Base-by-base conservation (phyloP, 1,140 invertebrate species). In the Monomorium pharaonis region DNA sequence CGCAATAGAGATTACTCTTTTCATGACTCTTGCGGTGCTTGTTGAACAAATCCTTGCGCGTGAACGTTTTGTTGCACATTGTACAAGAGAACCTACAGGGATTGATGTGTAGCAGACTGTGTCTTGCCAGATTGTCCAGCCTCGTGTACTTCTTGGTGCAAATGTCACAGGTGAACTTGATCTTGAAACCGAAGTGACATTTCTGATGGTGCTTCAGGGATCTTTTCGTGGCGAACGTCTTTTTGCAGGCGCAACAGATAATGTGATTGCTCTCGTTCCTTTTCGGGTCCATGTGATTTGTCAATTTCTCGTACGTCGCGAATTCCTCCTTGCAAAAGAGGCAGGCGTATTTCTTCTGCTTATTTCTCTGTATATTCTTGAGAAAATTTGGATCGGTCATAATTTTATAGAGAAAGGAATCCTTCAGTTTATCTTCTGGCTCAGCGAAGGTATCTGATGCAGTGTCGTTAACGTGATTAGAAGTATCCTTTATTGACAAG, bases 1-100 rank as follows among this genome's bases (percentile, higher is more conserved):
- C 77, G 75, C 94, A 94, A 75, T 92, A 86, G 70, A 87, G 92
- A 37, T 92, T 91, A 63, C 86, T 85, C 84, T 92, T 93, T 49
- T 95, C 92, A 72, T 94, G 94, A 27, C 89, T 92, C 72, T 94
- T 94, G 9, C 92, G 78, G 58, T 95, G 94, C 78, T 95, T 95
- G 37, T 94, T 94, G 21, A 95, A 60, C 24, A 94, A 85, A 76
- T 94, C 94, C 56, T 94, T 94, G 7, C 94, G 90, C 5, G 93
- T 89, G 27, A 94, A 94, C 1, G 92, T 93, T 10, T 91, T 92
- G n/a, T 94, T 91, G 84, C 94, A 95, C 12, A 83, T 91, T 18
- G 86, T 88, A 77, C 94, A 95, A 1, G 90, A 87, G 84, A 93
- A 95, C 84, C 94, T 95, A 51, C 93, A 89, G 0, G 94, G 94